Conservation (phyloP, 2,888 invertebrate species). For the Drosophila borborema region DNA sequence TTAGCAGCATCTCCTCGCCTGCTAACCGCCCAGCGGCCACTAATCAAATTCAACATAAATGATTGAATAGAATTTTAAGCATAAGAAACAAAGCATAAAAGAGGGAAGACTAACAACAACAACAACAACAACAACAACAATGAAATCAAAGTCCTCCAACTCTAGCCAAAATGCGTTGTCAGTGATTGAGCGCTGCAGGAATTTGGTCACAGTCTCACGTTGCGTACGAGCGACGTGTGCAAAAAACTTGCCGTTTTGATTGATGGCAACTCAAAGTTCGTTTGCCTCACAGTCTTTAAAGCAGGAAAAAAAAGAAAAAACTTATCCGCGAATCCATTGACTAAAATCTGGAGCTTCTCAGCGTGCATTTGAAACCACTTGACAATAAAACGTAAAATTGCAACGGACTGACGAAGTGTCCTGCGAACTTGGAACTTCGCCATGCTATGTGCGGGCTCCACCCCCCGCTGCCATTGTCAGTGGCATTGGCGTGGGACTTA, state of each 20-base stretch:
- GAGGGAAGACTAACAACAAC: not conserved
- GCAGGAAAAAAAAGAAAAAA: not conserved
- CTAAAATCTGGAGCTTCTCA: constrained; percentile 37
- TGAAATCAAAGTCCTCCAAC: not conserved
- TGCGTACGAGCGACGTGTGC: constrained; percentile 56
- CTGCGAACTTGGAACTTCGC: constrained; percentile 24
- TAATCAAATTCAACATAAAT: constrained; percentile 81
- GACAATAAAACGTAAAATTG: constrained; percentile 71
- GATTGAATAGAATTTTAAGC: constrained; percentile 79
- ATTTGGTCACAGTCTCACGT: constrained; percentile 38
- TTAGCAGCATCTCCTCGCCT: constrained; percentile 17
- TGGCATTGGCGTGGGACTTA: constrained; percentile 65
- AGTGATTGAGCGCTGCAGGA: constrained; percentile 66
- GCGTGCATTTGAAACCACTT: constrained; percentile 74
- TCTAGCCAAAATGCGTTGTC: constrained; percentile 49
- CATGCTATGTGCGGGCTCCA: constrained; percentile 1
- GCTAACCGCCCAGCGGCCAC: constrained; percentile 16
- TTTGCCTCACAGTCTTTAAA: constrained; percentile 42
- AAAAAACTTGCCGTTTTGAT: constrained; percentile 50
- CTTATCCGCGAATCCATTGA: constrained; percentile 1
- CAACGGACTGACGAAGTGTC: constrained; percentile 52
- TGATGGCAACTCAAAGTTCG: constrained; percentile 65
- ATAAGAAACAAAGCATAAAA: constrained; percentile 47
- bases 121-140: not conserved
- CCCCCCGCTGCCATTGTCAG: constrained; percentile 56